Conservation (phyloP, 2,797 vertebrate genomes). For the Tokudaia muenninki region DNA sequence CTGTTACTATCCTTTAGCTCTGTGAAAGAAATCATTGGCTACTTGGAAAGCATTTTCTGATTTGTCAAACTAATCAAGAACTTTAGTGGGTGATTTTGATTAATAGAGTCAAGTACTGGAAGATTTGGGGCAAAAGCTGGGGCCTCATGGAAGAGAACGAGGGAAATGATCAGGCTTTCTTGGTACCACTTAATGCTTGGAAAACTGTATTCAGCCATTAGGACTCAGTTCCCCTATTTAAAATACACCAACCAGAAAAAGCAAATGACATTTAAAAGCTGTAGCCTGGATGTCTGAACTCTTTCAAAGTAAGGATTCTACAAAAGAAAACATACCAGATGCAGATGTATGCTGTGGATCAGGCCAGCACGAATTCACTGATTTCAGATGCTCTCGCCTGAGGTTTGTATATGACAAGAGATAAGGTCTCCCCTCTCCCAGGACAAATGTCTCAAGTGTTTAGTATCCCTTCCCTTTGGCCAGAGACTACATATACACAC, state of each 20-base stretch:
- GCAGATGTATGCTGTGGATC: not conserved
- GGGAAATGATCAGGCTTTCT: not conserved
- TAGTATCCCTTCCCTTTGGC: not conserved
- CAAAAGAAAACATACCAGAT: not conserved
- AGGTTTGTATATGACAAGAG: not conserved
- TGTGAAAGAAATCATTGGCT: not conserved
- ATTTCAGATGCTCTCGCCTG: not conserved
- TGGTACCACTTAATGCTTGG: not conserved
- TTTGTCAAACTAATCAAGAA: not conserved
- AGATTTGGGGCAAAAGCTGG: not conserved
- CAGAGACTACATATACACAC: not conserved
- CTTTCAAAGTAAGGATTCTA: not conserved
- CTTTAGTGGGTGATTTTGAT: not conserved
- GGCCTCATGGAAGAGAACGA: not conserved
- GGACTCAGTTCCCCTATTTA: not conserved
- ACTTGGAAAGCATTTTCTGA: not conserved
- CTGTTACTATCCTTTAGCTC: not conserved
- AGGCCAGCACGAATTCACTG: not conserved
- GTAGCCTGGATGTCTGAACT: not conserved
- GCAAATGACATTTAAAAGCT: not conserved
- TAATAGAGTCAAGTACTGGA: not conserved
- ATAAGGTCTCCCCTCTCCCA: not conserved
- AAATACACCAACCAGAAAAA: conserved; percentile 24
- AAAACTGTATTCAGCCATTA: not conserved
- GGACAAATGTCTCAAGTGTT: not conserved